Conservation (phyloP, 2,888 invertebrate species). For the Cerceris rybyensis region DNA sequence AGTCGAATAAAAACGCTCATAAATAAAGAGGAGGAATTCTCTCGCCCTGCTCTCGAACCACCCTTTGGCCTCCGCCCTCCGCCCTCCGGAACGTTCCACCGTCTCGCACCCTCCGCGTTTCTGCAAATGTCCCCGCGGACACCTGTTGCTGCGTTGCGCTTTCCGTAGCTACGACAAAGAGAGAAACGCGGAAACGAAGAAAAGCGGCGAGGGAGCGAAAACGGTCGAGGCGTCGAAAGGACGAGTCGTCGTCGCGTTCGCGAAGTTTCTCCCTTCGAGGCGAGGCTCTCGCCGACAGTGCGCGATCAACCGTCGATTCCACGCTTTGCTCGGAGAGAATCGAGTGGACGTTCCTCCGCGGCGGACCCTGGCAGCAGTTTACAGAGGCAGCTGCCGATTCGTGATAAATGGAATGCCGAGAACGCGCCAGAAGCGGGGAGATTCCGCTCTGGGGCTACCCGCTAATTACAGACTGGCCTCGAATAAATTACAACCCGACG, state of each 20-base stretch:
- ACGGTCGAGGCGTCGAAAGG: conserved; percentile 39
- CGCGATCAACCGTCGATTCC: conserved; percentile 10
- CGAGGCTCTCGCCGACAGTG: neutral
- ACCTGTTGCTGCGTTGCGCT: conserved; percentile 78
- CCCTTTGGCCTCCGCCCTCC: conserved; percentile 57
- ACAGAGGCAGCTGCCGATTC: conserved; percentile 73
- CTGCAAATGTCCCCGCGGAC: conserved; percentile 82
- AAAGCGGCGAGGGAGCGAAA: conserved; percentile 34
- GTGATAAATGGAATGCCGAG: conserved; percentile 77
- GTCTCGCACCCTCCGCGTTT: conserved; percentile 76
- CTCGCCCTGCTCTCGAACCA: conserved; percentile 65
- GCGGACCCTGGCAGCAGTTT: conserved; percentile 48
- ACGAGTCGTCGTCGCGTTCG: conserved; percentile 29
- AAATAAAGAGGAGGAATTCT: conserved; percentile 79
- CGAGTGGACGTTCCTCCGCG: neutral
- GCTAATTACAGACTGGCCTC: conserved; percentile 75
- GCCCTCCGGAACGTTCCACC: conserved; percentile 64
- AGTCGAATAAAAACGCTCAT: conserved; percentile 82
- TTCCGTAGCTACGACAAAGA: conserved; percentile 56
- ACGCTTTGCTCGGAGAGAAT: neutral
- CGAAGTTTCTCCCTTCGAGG: neutral
- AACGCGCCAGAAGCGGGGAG: conserved; percentile 69
- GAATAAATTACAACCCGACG: conserved; percentile 76
- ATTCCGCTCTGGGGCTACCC: conserved; percentile 72
- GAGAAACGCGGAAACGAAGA: conserved; percentile 60